phyloP scores from a whole-genome alignment of 2,888 invertebrate genomes.

The Girardia tigrina region DNA sequence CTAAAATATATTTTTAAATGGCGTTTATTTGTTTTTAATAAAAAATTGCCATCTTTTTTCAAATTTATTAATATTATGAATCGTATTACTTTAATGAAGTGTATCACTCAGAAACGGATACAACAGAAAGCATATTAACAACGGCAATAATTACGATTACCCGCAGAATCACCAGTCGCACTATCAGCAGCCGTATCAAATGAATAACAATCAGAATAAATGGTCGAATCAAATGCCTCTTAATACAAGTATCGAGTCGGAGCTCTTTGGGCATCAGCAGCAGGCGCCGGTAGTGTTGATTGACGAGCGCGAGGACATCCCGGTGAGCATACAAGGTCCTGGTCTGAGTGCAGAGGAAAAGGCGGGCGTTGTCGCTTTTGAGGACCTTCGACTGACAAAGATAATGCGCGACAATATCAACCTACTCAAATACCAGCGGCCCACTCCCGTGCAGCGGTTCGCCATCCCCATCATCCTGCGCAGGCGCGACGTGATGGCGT shows the following conservation, averaged over 20 bases:
- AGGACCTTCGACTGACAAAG: slow-evolving; percentile 41
- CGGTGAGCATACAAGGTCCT: slow-evolving; percentile 96
- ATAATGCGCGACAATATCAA: slow-evolving; percentile 26
- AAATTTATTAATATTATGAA: no score
- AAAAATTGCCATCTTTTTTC: no score
- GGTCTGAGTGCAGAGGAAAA: slow-evolving; percentile 46
- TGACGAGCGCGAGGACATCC: slow-evolving; percentile 99
- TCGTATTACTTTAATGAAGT: no score
- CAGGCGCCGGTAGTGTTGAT: slow-evolving; percentile 73
- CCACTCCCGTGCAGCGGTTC: slow-evolving; percentile 84
- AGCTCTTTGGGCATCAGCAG: background rate
- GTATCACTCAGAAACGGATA: no score
- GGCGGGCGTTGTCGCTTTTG: slow-evolving; percentile 39
- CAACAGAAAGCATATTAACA: no score
- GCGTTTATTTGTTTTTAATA: no score
- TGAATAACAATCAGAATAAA: slow-evolving; percentile 14
- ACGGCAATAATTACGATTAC: no score
- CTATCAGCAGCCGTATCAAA: no score
- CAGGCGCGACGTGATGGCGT: slow-evolving; percentile 81
- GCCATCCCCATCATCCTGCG: slow-evolving; percentile 68
- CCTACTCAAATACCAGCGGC: slow-evolving; percentile 53
- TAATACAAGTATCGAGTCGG: background rate
- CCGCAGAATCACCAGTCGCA: no score
- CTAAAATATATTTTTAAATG: no score
- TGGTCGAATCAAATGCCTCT: background rate